A percentile compares a stretch with the other conserved stretches of the same genome.
phyloP scores from a whole-genome alignment of 2,888 invertebrate species.

The Kryphioiulus occultus region DNA sequence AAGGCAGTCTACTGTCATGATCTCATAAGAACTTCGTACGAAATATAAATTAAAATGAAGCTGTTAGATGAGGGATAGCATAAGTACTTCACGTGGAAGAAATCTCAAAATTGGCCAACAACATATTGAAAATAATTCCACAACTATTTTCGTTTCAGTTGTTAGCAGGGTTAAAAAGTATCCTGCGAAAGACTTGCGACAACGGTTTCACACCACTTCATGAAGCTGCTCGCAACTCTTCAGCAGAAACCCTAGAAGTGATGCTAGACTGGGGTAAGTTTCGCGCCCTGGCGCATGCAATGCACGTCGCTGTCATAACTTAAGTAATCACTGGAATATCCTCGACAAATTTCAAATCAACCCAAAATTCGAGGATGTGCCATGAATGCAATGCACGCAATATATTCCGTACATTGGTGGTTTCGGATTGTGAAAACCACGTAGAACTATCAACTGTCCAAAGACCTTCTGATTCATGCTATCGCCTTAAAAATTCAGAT shows the following conservation, averaged over 20 bases:
- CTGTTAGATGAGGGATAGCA: too few relatives aligned
- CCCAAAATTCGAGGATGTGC: too few relatives aligned
- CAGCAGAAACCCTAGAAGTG: slow-evolving; percentile 83
- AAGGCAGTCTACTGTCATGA: too few relatives aligned
- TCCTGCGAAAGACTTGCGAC: slow-evolving; percentile 78
- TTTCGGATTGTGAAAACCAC: not conserved
- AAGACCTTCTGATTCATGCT: too few relatives aligned
- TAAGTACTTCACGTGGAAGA: too few relatives aligned
- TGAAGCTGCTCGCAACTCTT: slow-evolving; percentile 88
- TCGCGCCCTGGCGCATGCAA: not conserved
- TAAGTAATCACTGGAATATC: not conserved
- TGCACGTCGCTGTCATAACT: not conserved
- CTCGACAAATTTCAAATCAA: too few relatives aligned
- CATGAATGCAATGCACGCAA: not conserved
- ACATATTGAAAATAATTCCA: too few relatives aligned
- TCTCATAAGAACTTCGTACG: too few relatives aligned
- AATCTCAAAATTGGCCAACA: too few relatives aligned
- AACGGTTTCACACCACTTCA: slow-evolving; percentile 92
- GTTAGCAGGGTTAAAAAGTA: slow-evolving; percentile 53
- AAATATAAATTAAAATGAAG: too few relatives aligned
- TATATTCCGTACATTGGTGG: not conserved
- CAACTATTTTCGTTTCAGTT: slow-evolving; percentile 53
- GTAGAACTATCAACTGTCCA: too few relatives aligned
- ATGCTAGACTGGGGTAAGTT: slow-evolving; percentile 76
- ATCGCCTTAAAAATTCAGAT: too few relatives aligned